Evolutionary conservation across 2,888 invertebrate genomes (phyloP), one percentile per base, ranked within the genome.

Genomic region (Drosophila nigricruria): DNA sequence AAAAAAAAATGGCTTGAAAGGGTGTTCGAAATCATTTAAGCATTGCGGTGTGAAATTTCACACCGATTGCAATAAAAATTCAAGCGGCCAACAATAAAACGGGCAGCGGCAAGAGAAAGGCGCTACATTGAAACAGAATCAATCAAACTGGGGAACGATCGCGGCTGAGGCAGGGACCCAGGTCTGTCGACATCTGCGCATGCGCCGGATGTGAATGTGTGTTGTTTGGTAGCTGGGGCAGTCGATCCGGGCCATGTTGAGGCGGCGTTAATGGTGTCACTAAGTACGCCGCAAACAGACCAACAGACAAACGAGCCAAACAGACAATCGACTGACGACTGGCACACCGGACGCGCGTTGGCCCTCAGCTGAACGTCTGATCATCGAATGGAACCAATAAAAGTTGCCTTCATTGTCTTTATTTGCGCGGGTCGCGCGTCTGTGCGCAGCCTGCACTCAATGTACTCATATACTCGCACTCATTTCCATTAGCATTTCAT

Each of bases 11-110:
- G 56, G 57, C 56, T 42, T 52, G 54, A 56, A 59, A 64, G 59
- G 70, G 67, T 52, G 66, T 61, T 71, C 71, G 85, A 82, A 91
- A 90, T 90, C 91, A 91, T 90, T 92, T 89, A 90, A 89, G 90
- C 91, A 90, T 89, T 91, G 86, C 89, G 92, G 92, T 92, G 92
- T 92, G 92, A 92, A 92, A 92, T 92, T 92, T 92, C 92, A 92
- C 92, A 92, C 92, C 91, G 83, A 91, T 82, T 79, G 88, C 81
- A 81, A 90, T 90, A 88, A 90, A 88, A 83, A 83, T 81, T 81
- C 75, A 84, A 79, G 72, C 72, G 59, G 50, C 57, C 65, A 79
- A 85, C 77, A 87, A 84, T 77, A 83, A 80, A 82, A 81, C 72
- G 53, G 68, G 63, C 56, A 40, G 61, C 49, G 61, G 65, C 61